Evolutionary conservation across 2,797 vertebrate species (phyloP), one percentile per base, ranked within the genome.

Genomic region (Antennarius maculatus): DNA sequence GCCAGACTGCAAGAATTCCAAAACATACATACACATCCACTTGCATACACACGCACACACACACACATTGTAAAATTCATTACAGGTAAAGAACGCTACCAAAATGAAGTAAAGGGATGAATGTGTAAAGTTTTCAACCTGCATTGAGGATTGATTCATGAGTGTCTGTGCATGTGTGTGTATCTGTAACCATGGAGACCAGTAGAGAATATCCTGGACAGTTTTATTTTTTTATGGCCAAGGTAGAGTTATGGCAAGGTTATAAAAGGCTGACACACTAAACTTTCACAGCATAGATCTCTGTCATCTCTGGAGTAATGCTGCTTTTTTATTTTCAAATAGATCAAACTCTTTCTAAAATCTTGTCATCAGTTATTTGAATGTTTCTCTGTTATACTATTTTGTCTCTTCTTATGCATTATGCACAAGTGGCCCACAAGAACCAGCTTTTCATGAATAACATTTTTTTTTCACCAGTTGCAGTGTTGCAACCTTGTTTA

Each of bases 161-260:
- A 62, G 46, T 68, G 5, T 29, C 10, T 55, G 55, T 50, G 54
- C 56, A 45, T 37, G 42, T 53, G 29, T 54, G 56, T 23, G 23
- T 23, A 23, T 23, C 23, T 5, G 72, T 75, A 64, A 61, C 71
- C 76, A 69, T 74, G 70, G 78, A 27, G 56, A 72, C 18, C 3
- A 34, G 23, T 69, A 54, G 28, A 66, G 46, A 82, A 82, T 79
- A 77, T 69, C 64, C 69, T 7, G 66, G 80, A 83, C 78, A 72
- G 66, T 65, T 87, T 81, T 80, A 82, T 80, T 66, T 47, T 70
- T 89, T 80, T 85, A 86, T 58, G 45, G 55, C 41, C 6, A 57
- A 45, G 69, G 63, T 69, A 68, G 76, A 72, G 61, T 70, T 83
- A 84, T 76, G 66, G 58, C 0, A 23, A 82, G 76, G 78, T 64